Conservation (phyloP, 1,140 invertebrate species). For the Bombus confusus region DNA sequence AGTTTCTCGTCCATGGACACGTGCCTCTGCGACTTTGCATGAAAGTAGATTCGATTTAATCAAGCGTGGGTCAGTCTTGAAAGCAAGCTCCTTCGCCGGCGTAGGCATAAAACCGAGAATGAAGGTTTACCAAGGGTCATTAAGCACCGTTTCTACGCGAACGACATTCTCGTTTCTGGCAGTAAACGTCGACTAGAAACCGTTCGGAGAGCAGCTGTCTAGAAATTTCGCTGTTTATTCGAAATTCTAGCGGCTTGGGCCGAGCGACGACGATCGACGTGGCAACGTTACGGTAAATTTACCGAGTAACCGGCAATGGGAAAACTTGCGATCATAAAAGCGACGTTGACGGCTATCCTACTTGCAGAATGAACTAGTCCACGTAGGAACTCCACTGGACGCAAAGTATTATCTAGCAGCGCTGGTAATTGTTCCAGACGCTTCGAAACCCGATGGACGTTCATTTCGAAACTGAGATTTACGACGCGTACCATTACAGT, state of each 20-base stretch:
- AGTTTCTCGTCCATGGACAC: neutral
- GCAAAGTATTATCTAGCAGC: neutral
- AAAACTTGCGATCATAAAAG: slow-evolving; percentile 9
- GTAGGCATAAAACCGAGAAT: neutral
- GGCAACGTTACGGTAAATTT: neutral
- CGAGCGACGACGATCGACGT: neutral
- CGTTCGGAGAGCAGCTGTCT: neutral
- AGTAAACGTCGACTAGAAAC: neutral
- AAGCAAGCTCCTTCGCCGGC: neutral
- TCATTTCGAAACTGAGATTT: neutral
- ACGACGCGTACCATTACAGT: neutral
- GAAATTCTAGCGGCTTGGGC: neutral
- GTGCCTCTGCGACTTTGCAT: neutral
- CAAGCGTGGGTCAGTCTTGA: neutral
- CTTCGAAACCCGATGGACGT: neutral
- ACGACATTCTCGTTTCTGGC: neutral
- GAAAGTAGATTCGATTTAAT: neutral
- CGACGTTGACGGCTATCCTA: neutral
- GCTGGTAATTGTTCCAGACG: neutral
- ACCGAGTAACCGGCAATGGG: too few species aligned
- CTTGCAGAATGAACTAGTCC: neutral
- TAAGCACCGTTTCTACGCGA: slow-evolving; percentile 14
- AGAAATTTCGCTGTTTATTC: slow-evolving; percentile 3
- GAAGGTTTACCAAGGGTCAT: neutral
- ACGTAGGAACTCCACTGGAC: neutral